phyloP scores from a whole-genome alignment of 2,797 vertebrate genomes.

The Anabacerthia variegaticeps region DNA sequence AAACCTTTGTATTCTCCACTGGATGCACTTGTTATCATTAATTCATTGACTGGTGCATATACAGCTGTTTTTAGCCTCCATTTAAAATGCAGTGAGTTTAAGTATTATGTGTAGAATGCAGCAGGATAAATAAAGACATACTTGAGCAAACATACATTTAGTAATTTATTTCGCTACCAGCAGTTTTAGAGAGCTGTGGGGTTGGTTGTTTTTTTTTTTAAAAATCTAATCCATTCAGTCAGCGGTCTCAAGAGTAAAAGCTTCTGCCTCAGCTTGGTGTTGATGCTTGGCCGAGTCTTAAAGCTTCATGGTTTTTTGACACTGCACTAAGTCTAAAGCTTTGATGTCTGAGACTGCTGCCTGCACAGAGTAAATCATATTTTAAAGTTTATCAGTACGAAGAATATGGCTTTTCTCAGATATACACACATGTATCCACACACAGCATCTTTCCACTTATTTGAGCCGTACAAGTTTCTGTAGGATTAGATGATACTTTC shows the following conservation, averaged over 20 bases:
- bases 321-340: slow-evolving; percentile 59
- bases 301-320: slow-evolving; percentile 72
- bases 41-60: neutral
- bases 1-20: neutral
- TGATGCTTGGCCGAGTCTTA: slow-evolving; percentile 66
- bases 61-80: neutral
- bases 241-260: slow-evolving; percentile 60
- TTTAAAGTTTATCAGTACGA: slow-evolving; percentile 59
- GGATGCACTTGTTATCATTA: neutral
- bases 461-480: neutral
- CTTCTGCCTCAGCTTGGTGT: slow-evolving; percentile 63
- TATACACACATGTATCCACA: neutral
- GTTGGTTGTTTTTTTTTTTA: neutral
- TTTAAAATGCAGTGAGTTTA: slow-evolving; percentile 24
- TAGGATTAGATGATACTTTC: slow-evolving; percentile 7
- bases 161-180: slow-evolving; percentile 59
- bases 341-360: slow-evolving; percentile 70
- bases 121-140: slow-evolving; percentile 52
- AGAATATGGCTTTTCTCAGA: slow-evolving; percentile 8
- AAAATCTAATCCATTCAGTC: slow-evolving; percentile 61
- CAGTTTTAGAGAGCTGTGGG: slow-evolving; percentile 2
- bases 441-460: neutral
- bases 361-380: slow-evolving; percentile 65
- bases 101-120: neutral
- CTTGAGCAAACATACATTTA: slow-evolving; percentile 39